A percentile compares a stretch with the other conserved stretches of the same genome.
These are phyloP conservation scores for Drosophila willistoni DNA, from an alignment of 1,140 invertebrate genomes.

Conservation along the genomic window DNA sequence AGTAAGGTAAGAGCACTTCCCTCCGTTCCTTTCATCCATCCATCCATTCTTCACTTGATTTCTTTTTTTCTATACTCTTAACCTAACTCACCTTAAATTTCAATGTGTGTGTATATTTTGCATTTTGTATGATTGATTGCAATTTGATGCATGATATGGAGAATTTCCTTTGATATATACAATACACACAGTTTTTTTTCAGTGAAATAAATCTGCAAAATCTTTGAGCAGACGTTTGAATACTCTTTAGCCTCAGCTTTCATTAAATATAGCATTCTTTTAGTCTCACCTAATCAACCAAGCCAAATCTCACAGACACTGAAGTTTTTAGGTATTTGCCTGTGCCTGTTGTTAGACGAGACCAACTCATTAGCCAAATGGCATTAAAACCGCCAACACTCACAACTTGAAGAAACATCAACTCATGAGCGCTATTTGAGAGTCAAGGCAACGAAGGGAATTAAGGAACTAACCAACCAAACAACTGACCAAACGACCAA, in stretches of 20 bases:
- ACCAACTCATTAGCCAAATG: conserved; percentile 49
- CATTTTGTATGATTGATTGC: conserved; percentile 73
- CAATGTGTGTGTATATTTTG: conserved; percentile 36
- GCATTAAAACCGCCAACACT: neutral
- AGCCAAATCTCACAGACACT: too few relatives aligned
- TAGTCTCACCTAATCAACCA: too few relatives aligned
- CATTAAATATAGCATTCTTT: too few relatives aligned
- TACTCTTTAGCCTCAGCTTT: too few relatives aligned
- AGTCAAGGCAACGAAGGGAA: neutral
- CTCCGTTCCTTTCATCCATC: neutral
- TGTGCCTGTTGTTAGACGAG: neutral
- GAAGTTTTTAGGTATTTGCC: neutral
- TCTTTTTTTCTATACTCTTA: conserved; percentile 18
- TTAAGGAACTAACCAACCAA: conserved; percentile 6
- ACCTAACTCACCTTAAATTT: conserved; percentile 10
- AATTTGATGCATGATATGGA: conserved; percentile 57
- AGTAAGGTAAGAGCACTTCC: conserved; percentile 3
- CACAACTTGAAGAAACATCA: conserved; percentile 17
- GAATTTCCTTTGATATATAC: conserved; percentile 32
- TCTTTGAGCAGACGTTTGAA: too few relatives aligned
- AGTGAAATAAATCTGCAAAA: too few relatives aligned
- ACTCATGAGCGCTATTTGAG: conserved; percentile 40
- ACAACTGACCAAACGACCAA: neutral
- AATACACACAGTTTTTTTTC: too few relatives aligned
- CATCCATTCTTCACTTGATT: neutral